phyloP scores from a whole-genome alignment of 2,113 vertebrate genomes.

The Herpailurus yagouaroundi region DNA sequence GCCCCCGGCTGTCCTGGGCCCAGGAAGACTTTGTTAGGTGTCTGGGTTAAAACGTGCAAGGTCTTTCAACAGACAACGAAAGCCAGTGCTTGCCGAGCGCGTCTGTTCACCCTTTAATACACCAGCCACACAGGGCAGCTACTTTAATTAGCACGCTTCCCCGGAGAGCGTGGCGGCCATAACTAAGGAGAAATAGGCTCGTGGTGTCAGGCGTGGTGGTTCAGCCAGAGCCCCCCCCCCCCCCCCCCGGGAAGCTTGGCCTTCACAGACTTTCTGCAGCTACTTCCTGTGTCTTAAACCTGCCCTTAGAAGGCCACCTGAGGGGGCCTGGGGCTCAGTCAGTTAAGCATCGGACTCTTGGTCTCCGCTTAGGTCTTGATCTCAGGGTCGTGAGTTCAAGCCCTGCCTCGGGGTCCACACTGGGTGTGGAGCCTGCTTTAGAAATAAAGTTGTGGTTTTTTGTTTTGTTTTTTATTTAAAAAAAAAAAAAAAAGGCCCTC shows the following conservation, averaged over 20 bases:
- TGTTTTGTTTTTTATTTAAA: too few species aligned
- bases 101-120: neutral
- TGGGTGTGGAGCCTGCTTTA: too few species aligned
- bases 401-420: too few species aligned
- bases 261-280: neutral
- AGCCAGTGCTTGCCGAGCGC: neutral
- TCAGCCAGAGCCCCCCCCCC: neutral
- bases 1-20: neutral
- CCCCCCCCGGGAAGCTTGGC: neutral
- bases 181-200: neutral
- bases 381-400: too few species aligned
- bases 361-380: too few species aligned
- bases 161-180: neutral
- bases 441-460: too few species aligned
- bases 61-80: neutral
- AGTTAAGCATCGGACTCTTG: too few species aligned
- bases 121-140: neutral
- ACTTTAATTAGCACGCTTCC: neutral
- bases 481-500: neutral
- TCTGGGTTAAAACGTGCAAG: too few species aligned
- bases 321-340: too few species aligned
- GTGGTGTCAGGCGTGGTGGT: neutral
- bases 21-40: neutral
- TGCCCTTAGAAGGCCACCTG: neutral
- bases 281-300: neutral